Evolutionary conservation across 2,797 vertebrate genomes (phyloP).

Genomic region (Rhinogobio ventralis): DNA sequence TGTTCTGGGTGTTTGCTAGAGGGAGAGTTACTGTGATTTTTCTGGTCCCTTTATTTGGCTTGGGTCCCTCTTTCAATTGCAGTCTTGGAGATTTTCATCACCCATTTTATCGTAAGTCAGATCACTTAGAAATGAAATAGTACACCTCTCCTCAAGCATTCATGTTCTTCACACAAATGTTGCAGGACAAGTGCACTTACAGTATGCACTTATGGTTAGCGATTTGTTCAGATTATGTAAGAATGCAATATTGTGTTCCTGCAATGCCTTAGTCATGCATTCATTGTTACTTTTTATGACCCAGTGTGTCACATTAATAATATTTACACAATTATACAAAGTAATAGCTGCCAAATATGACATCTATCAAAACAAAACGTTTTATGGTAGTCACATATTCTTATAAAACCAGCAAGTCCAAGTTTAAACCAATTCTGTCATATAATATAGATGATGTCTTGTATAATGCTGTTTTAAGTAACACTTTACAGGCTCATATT

Average conservation of each 20-base stretch:
- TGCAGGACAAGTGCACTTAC: not conserved
- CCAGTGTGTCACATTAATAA: not conserved
- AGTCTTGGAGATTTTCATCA: too few relatives aligned
- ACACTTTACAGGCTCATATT: conserved; percentile 38
- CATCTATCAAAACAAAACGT: not conserved
- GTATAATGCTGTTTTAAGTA: conserved; percentile 47
- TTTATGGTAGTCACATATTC: not conserved
- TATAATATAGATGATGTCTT: conserved; percentile 32
- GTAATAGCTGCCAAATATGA: not conserved
- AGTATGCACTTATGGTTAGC: not conserved
- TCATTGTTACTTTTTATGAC: not conserved
- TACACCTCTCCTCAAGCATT: not conserved
- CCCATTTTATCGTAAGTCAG: not conserved
- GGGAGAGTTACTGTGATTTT: not conserved
- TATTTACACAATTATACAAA: not conserved
- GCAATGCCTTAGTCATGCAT: not conserved
- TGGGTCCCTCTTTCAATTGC: not conserved
- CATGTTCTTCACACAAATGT: not conserved
- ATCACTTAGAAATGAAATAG: not conserved
- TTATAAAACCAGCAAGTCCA: not conserved
- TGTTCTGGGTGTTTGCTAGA: not conserved
- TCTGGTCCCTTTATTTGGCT: not conserved
- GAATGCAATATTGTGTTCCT: not conserved
- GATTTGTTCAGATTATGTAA: not conserved
- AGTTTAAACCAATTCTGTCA: conserved; percentile 3